Evolutionary conservation across 2,888 invertebrate genomes (phyloP).

Genomic region (Ectobius pallidus): DNA sequence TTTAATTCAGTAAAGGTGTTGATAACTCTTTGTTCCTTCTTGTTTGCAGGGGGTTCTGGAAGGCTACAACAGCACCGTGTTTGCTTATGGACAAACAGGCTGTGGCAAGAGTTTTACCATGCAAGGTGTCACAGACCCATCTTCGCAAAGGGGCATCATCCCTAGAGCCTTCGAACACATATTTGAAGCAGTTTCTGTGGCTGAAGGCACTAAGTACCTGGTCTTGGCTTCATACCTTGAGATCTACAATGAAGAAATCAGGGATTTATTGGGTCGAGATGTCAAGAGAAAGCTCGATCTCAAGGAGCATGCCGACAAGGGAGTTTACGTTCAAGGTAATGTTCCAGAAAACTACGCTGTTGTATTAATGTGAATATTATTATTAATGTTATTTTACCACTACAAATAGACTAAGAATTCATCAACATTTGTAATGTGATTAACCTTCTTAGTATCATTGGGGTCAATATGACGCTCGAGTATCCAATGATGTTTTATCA

Average conservation of each 20-base stretch:
- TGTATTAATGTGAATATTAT: too few species aligned
- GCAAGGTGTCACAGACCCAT: conserved; percentile 70
- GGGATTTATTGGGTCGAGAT: conserved; percentile 69
- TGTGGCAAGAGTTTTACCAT: conserved; percentile 92
- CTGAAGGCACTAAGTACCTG: conserved; percentile 71
- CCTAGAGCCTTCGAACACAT: conserved; percentile 86
- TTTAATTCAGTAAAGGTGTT: too few species aligned
- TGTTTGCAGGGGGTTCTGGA: conserved; percentile 75
- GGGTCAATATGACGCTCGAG: too few species aligned
- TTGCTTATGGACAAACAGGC: conserved; percentile 92
- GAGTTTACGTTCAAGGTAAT: conserved; percentile 69
- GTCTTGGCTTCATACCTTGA: conserved; percentile 82
- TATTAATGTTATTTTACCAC: too few species aligned
- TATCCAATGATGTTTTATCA: too few species aligned
- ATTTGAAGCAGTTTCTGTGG: conserved; percentile 82
- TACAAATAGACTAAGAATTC: too few species aligned
- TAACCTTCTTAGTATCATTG: too few species aligned
- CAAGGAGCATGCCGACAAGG: conserved; percentile 69
- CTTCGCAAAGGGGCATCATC: conserved; percentile 67
- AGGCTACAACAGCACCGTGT: conserved; percentile 92
- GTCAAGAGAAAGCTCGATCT: conserved; percentile 65
- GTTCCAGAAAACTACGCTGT: too few species aligned
- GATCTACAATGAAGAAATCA: conserved; percentile 83
- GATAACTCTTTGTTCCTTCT: too few species aligned
- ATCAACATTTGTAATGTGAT: too few species aligned